Percentiles rank a stretch among this genome's conserved stretches.
Conservation (phyloP, 2,888 invertebrate species). For the Julus scanicus region DNA sequence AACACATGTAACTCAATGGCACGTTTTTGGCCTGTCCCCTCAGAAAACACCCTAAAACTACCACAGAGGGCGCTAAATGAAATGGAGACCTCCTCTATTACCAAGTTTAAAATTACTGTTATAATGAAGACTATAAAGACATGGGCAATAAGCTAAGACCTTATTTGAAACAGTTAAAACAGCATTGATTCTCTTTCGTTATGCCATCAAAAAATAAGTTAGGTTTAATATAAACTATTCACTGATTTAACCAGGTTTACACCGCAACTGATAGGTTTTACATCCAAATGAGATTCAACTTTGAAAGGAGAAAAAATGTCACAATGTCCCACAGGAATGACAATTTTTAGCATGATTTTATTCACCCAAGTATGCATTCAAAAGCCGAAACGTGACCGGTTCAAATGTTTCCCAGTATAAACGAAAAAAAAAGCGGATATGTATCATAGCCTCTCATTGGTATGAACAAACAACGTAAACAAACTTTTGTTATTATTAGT, state of each 20-base stretch:
- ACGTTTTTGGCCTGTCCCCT: no score
- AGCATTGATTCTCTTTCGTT: background rate
- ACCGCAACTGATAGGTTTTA: background rate
- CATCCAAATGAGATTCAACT: background rate
- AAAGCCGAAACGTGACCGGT: no score
- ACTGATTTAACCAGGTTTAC: background rate
- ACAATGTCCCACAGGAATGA: background rate
- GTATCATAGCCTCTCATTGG: slow-evolving; percentile 5
- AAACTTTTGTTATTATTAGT: slow-evolving; percentile 42
- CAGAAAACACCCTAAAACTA: no score
- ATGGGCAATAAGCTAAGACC: background rate
- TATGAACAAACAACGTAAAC: background rate
- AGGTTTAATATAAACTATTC: background rate
- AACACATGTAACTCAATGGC: no score
- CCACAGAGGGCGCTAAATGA: no score
- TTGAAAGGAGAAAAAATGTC: background rate
- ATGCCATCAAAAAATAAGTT: background rate
- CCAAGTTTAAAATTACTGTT: no score
- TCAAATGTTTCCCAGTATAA: slow-evolving; percentile 5
- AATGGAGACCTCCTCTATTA: no score
- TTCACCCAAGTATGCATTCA: background rate
- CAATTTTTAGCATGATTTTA: background rate
- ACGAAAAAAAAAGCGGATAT: slow-evolving; percentile 7
- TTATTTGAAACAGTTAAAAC: background rate
- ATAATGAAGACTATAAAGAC: no score